Base-by-base conservation (phyloP, 2,113 vertebrate species). In the Oncorhynchus clarkii region DNA sequence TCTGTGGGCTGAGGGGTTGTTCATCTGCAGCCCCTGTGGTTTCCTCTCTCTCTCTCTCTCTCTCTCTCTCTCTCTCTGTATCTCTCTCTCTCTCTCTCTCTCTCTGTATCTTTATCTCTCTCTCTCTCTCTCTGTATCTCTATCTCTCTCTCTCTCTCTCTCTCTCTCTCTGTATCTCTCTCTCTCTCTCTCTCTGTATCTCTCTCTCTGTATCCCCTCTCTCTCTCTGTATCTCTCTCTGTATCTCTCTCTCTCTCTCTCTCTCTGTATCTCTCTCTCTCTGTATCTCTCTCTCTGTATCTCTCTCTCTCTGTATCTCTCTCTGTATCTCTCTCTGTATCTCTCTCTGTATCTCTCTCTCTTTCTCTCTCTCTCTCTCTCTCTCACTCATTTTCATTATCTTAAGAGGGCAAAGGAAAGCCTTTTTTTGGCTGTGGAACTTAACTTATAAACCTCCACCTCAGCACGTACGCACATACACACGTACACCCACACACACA, bases 381-480 rank as follows among this genome's bases (percentile, higher is more conserved):
- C 14, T 16, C 73, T 73, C 49, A 49, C 64, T 78, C 87, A 70
- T 85, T 92, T 91, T 93, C 88, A 91, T 92, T 88, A 92, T 89
- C 88, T 89, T 89, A 92, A 88, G 87, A 92, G 88, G 87, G 86
- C 88, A 91, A 81, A 85, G 85, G 86, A 87, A 85, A 86, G 76
- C 81, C 87, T 85, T 88, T 80, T 81, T 80, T 78, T 45, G 71
- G 80, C 78, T 45, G 71, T 68, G 6, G 74, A 85, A 81, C 83
- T 84, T 84, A 84, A 84, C 83, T 82, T 84, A 86, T 83, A 86
- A 89, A 90, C 87, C 78, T 85, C 82, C 80, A 86, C 86, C 82
- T 81, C 74, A 71, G 75, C 62, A 73, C 72, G 73, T 72, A 70
- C 68, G 66, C 78, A 76, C 59, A 31, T 73, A 45, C 31, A 26